Evolutionary conservation across 2,113 vertebrate genomes (phyloP).

Genomic region (Amphilophus citrinellus): DNA sequence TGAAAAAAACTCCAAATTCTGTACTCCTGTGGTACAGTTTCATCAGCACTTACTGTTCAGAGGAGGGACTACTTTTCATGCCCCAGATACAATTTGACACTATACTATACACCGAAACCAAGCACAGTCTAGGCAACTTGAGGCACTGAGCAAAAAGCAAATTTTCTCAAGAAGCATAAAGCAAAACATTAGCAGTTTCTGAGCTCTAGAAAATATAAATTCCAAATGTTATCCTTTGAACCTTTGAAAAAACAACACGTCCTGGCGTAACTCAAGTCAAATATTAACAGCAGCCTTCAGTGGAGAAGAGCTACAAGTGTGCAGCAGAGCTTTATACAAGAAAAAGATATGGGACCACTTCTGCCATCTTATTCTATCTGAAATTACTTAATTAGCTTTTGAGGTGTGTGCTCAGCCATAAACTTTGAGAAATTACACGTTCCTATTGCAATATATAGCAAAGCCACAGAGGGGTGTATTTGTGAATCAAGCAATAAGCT

Average conservation of each 20-base stretch:
- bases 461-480: background rate
- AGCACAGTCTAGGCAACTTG: conserved; percentile 43
- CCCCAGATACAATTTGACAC: conserved; percentile 56
- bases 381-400: conserved; percentile 32
- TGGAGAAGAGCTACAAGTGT: conserved; percentile 34
- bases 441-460: background rate
- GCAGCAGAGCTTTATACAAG: conserved; percentile 42
- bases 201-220: conserved; percentile 13
- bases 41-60: conserved; percentile 26
- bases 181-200: conserved; percentile 27
- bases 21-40: conserved; percentile 38
- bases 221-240: conserved; percentile 29
- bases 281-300: conserved; percentile 58
- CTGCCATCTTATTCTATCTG: conserved; percentile 22
- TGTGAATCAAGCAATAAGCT: background rate
- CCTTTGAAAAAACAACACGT: background rate
- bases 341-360: conserved; percentile 22
- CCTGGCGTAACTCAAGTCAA: conserved; percentile 51
- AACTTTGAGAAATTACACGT: conserved; percentile 25
- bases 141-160: conserved; percentile 52
- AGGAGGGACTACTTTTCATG: conserved; percentile 33
- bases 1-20: conserved; percentile 39
- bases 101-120: conserved; percentile 30
- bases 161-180: conserved; percentile 26
- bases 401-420: conserved; percentile 29